Base-by-base conservation (phyloP, 2,113 vertebrate species). In the Drymodes brunneopygia region DNA sequence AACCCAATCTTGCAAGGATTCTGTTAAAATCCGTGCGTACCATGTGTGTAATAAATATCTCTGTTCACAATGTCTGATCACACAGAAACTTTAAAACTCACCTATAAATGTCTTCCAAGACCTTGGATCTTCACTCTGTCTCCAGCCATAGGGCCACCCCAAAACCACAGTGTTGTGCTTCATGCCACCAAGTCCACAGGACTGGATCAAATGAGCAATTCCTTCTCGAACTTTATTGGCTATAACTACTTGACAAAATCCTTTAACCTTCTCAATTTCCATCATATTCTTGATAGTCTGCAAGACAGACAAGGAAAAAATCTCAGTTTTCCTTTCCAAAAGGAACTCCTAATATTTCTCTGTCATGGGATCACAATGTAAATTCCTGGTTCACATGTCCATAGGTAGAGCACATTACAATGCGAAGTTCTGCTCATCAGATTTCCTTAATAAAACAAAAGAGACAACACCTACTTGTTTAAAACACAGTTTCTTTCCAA, bases 71-170 rank as follows among this genome's bases (percentile, higher is more conserved):
- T 1, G 6, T 42, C 6, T 86, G 42, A 71, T 50, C 66, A 82
- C 40, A n/a, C 10, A 16, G 24, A 67, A 62, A 92, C 33, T 60
- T 64, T 35, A 56, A 88, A 79, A 92, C 97, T 85, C 97, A 99
- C 99, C 99, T 92, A 99, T 99, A 83, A 99, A 99, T 3, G 99
- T 99, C 97, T 99, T 99, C 99, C 99, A 99, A 47, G 99, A 99
- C 38, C 99, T 98, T 36, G 99, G 99, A 88, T 99, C 99, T 96
- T 99, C 99, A 35, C 99, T 99, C 97, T 99, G 99, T 67, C 99
- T 98, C 99, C 99, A 99, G 79, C 99, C 99, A 0, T 99, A 99
- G 0, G 99, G 99, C 99, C 99, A 99, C 16, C 99, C 99, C 98
- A 99, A 98, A 86, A 99, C 98, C 93, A 99, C 99, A 0, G 99